Percentiles rank a stretch among this genome's conserved stretches.
phyloP scores from a whole-genome alignment of 2,113 vertebrate genomes.

The Clarias gariepinus region DNA sequence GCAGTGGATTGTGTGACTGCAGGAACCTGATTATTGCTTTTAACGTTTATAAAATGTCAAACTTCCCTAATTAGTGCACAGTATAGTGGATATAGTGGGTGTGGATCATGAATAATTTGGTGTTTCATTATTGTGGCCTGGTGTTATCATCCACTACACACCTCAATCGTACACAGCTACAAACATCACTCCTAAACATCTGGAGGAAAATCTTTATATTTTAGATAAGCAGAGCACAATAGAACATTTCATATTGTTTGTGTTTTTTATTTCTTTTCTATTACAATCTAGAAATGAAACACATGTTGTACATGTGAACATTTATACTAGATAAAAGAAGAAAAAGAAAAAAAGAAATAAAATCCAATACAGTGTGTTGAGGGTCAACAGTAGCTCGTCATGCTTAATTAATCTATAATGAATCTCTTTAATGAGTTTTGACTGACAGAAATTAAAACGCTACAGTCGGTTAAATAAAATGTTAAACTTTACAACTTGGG shows the following conservation, averaged over 20 bases:
- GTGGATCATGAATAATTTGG: background rate
- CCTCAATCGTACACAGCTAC: too few species aligned
- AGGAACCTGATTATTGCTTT: too few species aligned
- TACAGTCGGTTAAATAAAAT: too few species aligned
- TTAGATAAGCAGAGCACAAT: background rate
- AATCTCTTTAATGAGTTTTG: background rate
- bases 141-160: background rate
- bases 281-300: background rate
- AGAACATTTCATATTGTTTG: background rate
- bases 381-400: background rate
- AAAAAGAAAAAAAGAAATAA: too few species aligned
- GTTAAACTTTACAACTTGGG: too few species aligned
- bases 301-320: background rate
- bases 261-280: background rate
- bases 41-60: too few species aligned
- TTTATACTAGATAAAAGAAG: too few species aligned
- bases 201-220: too few species aligned
- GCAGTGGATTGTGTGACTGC: too few species aligned
- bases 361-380: background rate
- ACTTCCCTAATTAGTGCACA: too few species aligned
- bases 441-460: fast-evolving
- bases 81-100: too few species aligned
- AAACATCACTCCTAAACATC: too few species aligned
- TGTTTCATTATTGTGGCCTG: background rate
- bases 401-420: background rate